Conservation (phyloP, 2,113 vertebrate species). For the Choloepus hoffmanni region DNA sequence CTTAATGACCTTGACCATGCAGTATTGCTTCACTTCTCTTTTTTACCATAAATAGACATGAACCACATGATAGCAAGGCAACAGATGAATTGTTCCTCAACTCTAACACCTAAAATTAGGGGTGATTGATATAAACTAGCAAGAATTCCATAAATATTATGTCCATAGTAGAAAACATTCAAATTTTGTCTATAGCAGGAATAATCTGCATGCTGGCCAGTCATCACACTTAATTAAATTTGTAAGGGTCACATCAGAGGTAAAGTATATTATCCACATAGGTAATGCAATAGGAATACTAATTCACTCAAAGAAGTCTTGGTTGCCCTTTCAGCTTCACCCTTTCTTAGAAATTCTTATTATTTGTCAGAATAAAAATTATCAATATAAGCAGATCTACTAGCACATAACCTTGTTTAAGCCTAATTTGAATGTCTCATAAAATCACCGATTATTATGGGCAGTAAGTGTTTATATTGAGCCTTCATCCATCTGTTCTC, state of each 20-base stretch:
- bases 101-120: conserved; percentile 6
- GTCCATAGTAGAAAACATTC: conserved; percentile 32
- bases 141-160: conserved; percentile 49
- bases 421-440: conserved; percentile 67
- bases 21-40: not conserved
- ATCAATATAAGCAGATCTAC: conserved; percentile 69
- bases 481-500: conserved; percentile 70
- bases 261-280: conserved; percentile 73
- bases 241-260: conserved; percentile 76
- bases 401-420: conserved; percentile 70
- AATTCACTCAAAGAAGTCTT: conserved; percentile 68
- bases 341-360: conserved; percentile 71
- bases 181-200: conserved; percentile 28
- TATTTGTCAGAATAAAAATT: conserved; percentile 75
- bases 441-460: conserved; percentile 71
- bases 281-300: conserved; percentile 70
- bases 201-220: conserved; percentile 65
- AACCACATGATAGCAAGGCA: not conserved
- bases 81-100: not conserved
- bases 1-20: not conserved
- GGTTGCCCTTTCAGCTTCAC: conserved; percentile 69
- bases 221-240: conserved; percentile 80
- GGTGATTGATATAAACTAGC: not conserved
- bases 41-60: not conserved
- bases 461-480: conserved; percentile 69